phyloP scores from a whole-genome alignment of 2,113 vertebrate species.

The Himantopus leucocephalus region DNA sequence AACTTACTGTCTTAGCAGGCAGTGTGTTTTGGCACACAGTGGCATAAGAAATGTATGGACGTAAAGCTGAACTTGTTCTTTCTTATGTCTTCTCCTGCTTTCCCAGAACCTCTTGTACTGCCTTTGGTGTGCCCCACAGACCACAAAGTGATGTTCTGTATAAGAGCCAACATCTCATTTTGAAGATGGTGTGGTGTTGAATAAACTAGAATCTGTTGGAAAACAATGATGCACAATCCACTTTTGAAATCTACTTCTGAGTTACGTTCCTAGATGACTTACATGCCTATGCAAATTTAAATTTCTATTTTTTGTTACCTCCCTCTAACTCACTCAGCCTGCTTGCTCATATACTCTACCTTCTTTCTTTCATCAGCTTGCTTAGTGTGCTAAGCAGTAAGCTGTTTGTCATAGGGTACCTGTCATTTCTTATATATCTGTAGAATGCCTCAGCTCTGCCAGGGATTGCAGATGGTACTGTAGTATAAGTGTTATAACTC shows the following conservation, averaged over 20 bases:
- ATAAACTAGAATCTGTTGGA: neutral
- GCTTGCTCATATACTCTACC: neutral
- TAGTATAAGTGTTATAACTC: slow-evolving; percentile 36
- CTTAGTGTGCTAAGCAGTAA: slow-evolving; percentile 30
- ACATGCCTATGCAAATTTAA: slow-evolving; percentile 11
- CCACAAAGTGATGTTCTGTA: neutral
- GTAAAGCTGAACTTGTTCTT: neutral
- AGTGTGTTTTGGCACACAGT: neutral
- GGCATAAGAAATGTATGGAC: neutral
- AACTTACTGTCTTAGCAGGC: neutral
- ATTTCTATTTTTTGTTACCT: slow-evolving; percentile 47
- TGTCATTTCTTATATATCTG: slow-evolving; percentile 55
- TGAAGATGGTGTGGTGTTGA: neutral
- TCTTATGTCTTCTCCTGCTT: neutral
- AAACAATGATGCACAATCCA: neutral
- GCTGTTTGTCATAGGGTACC: slow-evolving; percentile 63
- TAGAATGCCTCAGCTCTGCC: slow-evolving; percentile 31
- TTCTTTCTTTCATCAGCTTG: slow-evolving; percentile 54
- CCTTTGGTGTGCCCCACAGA: neutral
- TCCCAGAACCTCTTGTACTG: neutral
- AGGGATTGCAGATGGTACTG: slow-evolving; percentile 46
- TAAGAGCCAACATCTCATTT: neutral
- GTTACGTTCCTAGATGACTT: slow-evolving; percentile 3
- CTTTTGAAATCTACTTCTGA: neutral
- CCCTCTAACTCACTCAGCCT: neutral